Base-by-base conservation (phyloP, 1,140 invertebrate species). In the Stratiolaelaps scimitus region DNA sequence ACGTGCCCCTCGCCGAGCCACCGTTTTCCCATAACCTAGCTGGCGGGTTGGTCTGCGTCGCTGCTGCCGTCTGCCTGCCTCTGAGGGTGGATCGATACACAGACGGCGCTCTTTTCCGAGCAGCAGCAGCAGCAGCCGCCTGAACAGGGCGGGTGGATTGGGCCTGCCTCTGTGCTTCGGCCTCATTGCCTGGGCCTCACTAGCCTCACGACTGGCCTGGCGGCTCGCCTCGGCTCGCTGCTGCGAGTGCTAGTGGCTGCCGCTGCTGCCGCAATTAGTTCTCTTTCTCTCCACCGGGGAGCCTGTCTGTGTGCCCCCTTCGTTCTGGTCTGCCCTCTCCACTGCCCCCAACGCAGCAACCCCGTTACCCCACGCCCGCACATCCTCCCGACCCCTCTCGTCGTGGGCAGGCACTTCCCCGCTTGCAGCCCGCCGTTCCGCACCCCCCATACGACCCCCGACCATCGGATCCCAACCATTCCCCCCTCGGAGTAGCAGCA, bases 231-330 rank as follows among this genome's bases (percentile, higher is more conserved):
- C 5, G 5, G 4, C 5, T 10, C 10, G 5, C 10, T 40, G 34
- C 34, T 40, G 34, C 34, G 34, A 40, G 34, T 40, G 34, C 34
- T 40, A 34, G 15, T 60, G 47, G 15, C 53, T 60, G 53, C 53
- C 34, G 53, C 53, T 60, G 53, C 53, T 60, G 53, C 53, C 34
- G 53, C 53, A 60, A 60, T 60, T 60, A 60, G 53, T 60, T 60
- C 53, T 60, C 53, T 60, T 60, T 60, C 53, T 60, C 53, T 60
- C 53, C 53, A 60, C 15, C 34, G 15, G 15, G 19, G 53, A 15
- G 26, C 53, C 53, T 60, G n/a, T 26, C 23, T 34, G n/a, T 26
- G n/a, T 34, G 47, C 17, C 53, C 53, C 53, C 53, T 17, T 60
- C 20, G 26, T 60, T 60, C 53, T 60, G 26, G 15, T 60, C 23